These are phyloP conservation scores for Aromia moschata DNA, from an alignment of 2,888 invertebrate genomes.

Conservation along the genomic window DNA sequence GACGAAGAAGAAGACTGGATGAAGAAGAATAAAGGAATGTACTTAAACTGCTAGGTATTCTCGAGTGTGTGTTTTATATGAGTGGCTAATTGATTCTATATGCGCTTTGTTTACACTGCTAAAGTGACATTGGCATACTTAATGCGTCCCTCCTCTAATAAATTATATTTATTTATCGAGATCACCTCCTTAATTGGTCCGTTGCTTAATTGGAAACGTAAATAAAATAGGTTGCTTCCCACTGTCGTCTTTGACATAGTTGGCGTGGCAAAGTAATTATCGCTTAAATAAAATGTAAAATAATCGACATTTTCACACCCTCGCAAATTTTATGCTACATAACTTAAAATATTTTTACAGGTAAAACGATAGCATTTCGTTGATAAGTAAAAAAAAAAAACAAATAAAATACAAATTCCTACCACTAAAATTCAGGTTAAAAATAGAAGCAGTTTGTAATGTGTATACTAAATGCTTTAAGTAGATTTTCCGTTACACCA, in stretches of 20 bases:
- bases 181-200: constrained; percentile 19
- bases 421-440: no score
- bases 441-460: no score
- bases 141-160: neutral
- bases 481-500: no score
- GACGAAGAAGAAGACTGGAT: no score
- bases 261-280: neutral
- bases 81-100: no score
- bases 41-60: no score
- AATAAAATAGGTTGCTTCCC: constrained; percentile 9
- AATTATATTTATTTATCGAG: neutral
- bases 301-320: neutral
- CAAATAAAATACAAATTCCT: no score
- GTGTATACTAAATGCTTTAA: no score
- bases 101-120: constrained; percentile 6
- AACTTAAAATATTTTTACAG: neutral
- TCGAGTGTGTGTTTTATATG: no score
- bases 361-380: no score
- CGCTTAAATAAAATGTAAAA: constrained; percentile 1
- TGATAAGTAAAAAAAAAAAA: no score
- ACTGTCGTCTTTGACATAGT: constrained; percentile 5
- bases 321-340: neutral
- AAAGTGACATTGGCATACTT: constrained; percentile 25
- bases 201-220: constrained; percentile 10
- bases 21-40: no score